phyloP scores from a whole-genome alignment of 2,113 vertebrate genomes.

The Corythoichthys haematopterus region DNA sequence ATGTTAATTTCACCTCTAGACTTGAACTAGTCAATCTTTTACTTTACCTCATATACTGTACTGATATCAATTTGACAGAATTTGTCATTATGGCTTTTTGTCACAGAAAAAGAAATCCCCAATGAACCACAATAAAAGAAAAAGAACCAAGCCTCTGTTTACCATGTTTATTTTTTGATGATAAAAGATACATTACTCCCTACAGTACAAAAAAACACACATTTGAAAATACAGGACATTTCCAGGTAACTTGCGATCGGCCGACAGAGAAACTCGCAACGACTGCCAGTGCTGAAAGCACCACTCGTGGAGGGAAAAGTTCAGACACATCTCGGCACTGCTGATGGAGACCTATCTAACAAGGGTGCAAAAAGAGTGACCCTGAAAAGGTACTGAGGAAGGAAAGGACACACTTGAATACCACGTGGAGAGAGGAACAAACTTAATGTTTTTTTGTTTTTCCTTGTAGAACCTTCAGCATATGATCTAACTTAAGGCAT shows the following conservation, averaged over 20 bases:
- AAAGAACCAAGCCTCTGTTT: conserved; percentile 42
- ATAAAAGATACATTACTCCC: conserved; percentile 74
- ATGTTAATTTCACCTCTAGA: no score
- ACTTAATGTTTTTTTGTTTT: conserved; percentile 55
- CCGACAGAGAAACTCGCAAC: conserved; percentile 58
- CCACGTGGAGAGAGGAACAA: conserved; percentile 71
- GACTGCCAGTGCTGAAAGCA: conserved; percentile 60
- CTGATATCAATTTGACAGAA: no score
- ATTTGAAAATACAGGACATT: conserved; percentile 71
- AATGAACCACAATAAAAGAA: neutral
- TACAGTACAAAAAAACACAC: conserved; percentile 74
- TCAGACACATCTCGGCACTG: conserved; percentile 61
- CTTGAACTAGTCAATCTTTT: no score
- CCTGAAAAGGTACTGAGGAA: conserved; percentile 68
- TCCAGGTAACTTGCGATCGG: conserved; percentile 70
- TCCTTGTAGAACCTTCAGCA: conserved; percentile 61
- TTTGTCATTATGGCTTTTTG: no score
- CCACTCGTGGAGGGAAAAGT: conserved; percentile 53
- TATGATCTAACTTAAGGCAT: conserved; percentile 74
- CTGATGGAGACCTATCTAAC: conserved; percentile 69
- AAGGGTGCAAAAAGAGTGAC: conserved; percentile 69
- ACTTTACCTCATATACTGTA: no score
- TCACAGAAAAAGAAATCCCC: no score
- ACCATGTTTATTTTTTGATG: conserved; percentile 73
- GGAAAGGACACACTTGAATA: conserved; percentile 71